Evolutionary conservation across 1,140 invertebrate genomes (phyloP).

Genomic region (Liolophura sinensis): DNA sequence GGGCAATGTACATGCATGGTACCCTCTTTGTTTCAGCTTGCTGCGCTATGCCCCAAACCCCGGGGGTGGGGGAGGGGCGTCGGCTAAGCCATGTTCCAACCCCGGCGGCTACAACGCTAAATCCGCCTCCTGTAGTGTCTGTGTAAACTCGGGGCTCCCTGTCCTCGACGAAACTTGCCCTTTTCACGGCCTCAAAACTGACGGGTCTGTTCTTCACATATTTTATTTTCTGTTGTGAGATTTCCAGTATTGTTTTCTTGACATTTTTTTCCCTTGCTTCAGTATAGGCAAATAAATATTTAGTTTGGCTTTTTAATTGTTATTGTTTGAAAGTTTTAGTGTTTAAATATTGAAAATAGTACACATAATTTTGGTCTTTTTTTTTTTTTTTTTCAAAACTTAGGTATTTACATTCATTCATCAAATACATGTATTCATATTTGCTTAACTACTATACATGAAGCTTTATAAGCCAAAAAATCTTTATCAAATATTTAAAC

Average conservation of each 20-base stretch:
- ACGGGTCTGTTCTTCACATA: constrained; percentile 56
- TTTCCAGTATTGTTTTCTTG: constrained; percentile 6
- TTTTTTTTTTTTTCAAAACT: no score
- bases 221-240: constrained; percentile 9
- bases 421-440: no score
- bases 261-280: constrained; percentile 4
- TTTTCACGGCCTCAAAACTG: constrained; percentile 58
- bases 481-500: no score
- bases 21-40: constrained; percentile 41
- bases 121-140: constrained; percentile 20
- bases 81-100: constrained; percentile 5
- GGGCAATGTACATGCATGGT: constrained; percentile 21
- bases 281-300: no score
- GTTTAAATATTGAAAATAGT: no score
- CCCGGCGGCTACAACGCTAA: constrained; percentile 25
- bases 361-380: no score
- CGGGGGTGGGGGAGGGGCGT: constrained; percentile 36
- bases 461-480: no score
- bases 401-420: no score
- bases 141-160: constrained; percentile 35
- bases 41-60: constrained; percentile 54
- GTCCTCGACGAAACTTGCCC: constrained; percentile 60
- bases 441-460: no score
- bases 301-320: no score
- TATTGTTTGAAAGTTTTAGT: no score